Conservation (phyloP, 2,113 vertebrate species). For the Nothobranchius kuhntae region DNA sequence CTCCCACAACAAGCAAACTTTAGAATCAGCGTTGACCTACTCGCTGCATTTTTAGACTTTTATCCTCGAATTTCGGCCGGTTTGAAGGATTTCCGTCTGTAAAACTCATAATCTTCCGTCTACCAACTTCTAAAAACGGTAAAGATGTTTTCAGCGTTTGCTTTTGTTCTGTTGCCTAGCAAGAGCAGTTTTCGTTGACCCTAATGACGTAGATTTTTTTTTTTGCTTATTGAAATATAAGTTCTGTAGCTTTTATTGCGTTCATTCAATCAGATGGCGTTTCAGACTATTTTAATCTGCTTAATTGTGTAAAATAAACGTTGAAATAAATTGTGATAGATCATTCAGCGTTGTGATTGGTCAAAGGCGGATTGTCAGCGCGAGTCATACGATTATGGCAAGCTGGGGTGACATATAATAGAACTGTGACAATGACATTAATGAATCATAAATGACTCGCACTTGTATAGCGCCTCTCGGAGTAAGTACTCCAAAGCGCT, state of each 20-base stretch:
- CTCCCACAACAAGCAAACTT: background rate
- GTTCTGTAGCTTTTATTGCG: background rate
- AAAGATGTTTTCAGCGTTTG: background rate
- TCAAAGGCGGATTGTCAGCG: conserved; percentile 51
- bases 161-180: conserved; percentile 51
- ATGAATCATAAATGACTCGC: too few relatives aligned
- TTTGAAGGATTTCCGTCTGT: conserved; percentile 3
- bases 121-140: too few relatives aligned
- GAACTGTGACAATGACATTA: too few relatives aligned
- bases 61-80: conserved; percentile 5
- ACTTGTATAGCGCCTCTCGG: too few relatives aligned
- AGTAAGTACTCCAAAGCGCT: too few relatives aligned
- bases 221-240: background rate
- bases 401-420: too few relatives aligned
- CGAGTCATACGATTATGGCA: too few relatives aligned
- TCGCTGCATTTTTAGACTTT: conserved; percentile 26
- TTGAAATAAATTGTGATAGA: background rate
- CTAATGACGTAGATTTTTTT: background rate
- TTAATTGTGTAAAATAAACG: too few relatives aligned
- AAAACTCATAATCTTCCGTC: conserved; percentile 1
- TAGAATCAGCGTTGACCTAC: conserved; percentile 43
- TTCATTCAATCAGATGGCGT: too few relatives aligned
- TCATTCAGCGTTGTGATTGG: conserved; percentile 51
- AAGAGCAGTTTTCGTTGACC: background rate
- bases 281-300: too few relatives aligned